A percentile compares a stretch with the other conserved stretches of the same genome.
Conservation (phyloP, 2,113 vertebrate species). For the Oncorhynchus gorbuscha region DNA sequence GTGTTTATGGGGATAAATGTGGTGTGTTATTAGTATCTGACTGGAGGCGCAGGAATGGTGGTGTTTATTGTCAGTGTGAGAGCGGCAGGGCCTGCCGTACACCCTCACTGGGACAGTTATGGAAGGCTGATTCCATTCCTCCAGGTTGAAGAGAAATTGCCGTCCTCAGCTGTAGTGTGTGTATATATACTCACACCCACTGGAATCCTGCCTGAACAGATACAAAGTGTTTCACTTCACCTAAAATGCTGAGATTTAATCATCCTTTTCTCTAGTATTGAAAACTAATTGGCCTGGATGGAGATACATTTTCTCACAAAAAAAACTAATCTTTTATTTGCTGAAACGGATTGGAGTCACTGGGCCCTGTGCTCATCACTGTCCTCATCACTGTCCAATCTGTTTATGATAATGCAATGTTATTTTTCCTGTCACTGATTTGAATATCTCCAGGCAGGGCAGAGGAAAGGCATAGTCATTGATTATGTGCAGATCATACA, state of each 20-base stretch:
- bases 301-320: not conserved
- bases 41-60: constrained; percentile 9
- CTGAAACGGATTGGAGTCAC: not conserved
- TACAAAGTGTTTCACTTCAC: not conserved
- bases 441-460: not conserved
- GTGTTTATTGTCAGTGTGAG: constrained; percentile 9
- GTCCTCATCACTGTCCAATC: not conserved
- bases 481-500: not conserved
- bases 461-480: not conserved
- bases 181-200: not conserved
- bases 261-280: not conserved
- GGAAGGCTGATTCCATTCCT: not conserved
- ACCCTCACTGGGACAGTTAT: not conserved
- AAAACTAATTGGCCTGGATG: not conserved
- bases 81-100: too few relatives aligned
- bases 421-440: not conserved
- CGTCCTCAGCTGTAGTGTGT: not conserved
- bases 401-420: not conserved
- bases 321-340: not conserved
- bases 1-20: constrained; percentile 31
- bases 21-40: constrained; percentile 28
- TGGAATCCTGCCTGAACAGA: not conserved
- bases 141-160: constrained; percentile 1
- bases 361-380: not conserved
- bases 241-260: not conserved